phyloP scores from a whole-genome alignment of 1,140 invertebrate species.

The Stratiolaelaps scimitus region DNA sequence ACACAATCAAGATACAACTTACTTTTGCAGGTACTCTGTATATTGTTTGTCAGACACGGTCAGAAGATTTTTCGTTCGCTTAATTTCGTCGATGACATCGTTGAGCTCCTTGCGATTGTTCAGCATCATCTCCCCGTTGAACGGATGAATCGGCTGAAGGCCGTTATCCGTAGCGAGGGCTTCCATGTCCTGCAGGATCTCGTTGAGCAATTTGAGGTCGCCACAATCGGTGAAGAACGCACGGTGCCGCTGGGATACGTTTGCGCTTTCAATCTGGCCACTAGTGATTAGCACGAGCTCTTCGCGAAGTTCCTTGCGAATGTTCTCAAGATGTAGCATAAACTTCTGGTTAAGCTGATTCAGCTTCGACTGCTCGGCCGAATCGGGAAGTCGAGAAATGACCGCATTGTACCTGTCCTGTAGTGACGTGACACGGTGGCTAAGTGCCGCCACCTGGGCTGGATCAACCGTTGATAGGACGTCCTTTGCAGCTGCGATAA shows the following conservation, averaged over 20 bases:
- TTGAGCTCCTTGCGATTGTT: conserved; percentile 21
- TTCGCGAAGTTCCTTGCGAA: conserved; percentile 71
- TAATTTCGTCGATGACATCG: conserved; percentile 24
- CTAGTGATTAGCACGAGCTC: conserved; percentile 26
- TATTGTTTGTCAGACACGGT: conserved; percentile 27
- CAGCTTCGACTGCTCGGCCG: conserved; percentile 19
- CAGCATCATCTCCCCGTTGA: conserved; percentile 23
- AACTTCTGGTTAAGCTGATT: conserved; percentile 50
- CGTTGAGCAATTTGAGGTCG: conserved; percentile 14
- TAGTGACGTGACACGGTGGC: conserved; percentile 1
- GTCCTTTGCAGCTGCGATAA: conserved; percentile 25
- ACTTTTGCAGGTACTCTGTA: conserved; percentile 49
- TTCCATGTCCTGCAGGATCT: conserved; percentile 10
- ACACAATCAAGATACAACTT: conserved; percentile 35
- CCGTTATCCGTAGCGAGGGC: conserved; percentile 13
- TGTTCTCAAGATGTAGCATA: conserved; percentile 66
- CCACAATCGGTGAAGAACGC: conserved; percentile 20
- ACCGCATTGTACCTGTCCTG: conserved; percentile 23
- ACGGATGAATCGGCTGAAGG: conserved; percentile 1
- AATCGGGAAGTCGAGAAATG: not conserved
- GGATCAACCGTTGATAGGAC: conserved; percentile 22
- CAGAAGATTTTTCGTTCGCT: conserved; percentile 22
- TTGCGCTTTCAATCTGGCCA: conserved; percentile 7
- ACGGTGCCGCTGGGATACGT: conserved; percentile 23
- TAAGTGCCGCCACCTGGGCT: not conserved